Evolutionary conservation across 2,888 invertebrate species (phyloP).

Genomic region (Hyles lineata): DNA sequence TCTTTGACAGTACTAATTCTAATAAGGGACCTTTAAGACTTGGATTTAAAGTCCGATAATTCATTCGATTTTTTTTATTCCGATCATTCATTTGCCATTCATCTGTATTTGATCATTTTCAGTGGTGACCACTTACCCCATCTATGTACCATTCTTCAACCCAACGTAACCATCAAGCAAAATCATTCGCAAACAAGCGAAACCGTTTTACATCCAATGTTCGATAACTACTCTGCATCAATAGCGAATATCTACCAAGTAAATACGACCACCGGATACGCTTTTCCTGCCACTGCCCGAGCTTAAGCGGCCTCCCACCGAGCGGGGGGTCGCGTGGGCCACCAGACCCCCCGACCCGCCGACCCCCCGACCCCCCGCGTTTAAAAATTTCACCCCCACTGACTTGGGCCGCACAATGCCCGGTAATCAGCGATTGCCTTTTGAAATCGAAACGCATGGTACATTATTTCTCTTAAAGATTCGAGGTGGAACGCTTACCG

Average conservation of each 20-base stretch:
- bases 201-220: no score
- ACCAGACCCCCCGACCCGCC: constrained; percentile 45
- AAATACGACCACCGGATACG: constrained; percentile 60
- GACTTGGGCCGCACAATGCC: constrained; percentile 70
- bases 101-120: no score
- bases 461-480: constrained; percentile 33
- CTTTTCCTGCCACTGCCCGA: constrained; percentile 50
- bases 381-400: constrained; percentile 83
- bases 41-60: no score
- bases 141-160: no score
- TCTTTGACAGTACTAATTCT: no score
- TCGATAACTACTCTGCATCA: constrained; percentile 37
- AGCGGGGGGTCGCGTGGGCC: constrained; percentile 40
- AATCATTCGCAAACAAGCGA: constrained; percentile 3
- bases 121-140: no score
- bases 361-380: constrained; percentile 59
- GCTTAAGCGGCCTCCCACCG: constrained; percentile 44
- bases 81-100: no score
- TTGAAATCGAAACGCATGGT: constrained; percentile 79
- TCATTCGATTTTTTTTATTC: no score
- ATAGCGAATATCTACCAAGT: constrained; percentile 24
- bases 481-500: constrained; percentile 37
- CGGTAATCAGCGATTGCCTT: constrained; percentile 82
- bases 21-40: no score
- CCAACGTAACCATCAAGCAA: neutral